Evolutionary conservation across 2,797 vertebrate species (phyloP).

Genomic region (Pseudochirops corinnae): DNA sequence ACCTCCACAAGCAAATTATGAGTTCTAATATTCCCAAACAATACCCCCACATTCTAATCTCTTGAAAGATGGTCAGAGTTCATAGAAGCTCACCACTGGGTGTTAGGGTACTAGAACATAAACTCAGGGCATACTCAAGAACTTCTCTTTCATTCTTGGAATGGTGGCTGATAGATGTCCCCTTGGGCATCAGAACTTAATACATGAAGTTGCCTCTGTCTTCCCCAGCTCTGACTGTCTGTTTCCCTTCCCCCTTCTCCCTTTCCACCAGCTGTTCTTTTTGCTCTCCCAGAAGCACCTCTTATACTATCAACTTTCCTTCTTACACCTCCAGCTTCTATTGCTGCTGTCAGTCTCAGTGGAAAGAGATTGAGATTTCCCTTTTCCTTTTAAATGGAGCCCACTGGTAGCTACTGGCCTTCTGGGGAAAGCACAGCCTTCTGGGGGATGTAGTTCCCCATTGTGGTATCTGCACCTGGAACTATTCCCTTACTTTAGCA

Average conservation of each 20-base stretch:
- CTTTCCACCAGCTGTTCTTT: neutral
- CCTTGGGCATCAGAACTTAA: neutral
- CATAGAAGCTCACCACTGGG: neutral
- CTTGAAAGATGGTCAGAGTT: neutral
- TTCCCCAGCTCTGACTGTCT: neutral
- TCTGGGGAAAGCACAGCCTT: neutral
- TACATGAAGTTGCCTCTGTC: neutral
- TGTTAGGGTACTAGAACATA: neutral
- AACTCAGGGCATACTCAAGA: neutral
- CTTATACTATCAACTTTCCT: neutral
- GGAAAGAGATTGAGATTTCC: neutral
- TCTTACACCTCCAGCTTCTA: neutral
- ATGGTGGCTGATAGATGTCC: neutral
- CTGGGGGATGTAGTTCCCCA: neutral
- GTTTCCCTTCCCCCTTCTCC: neutral
- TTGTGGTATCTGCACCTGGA: neutral
- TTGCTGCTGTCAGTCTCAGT: neutral
- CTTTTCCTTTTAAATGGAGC: slow-evolving; percentile 61
- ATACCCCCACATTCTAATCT: neutral
- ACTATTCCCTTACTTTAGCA: neutral
- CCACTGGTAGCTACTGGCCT: slow-evolving; percentile 66
- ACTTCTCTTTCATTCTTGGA: neutral
- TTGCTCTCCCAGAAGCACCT: neutral
- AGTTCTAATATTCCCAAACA: neutral
- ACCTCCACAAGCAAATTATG: neutral